Conservation (phyloP, 2,888 invertebrate genomes). For the Prenolepis imparis region DNA sequence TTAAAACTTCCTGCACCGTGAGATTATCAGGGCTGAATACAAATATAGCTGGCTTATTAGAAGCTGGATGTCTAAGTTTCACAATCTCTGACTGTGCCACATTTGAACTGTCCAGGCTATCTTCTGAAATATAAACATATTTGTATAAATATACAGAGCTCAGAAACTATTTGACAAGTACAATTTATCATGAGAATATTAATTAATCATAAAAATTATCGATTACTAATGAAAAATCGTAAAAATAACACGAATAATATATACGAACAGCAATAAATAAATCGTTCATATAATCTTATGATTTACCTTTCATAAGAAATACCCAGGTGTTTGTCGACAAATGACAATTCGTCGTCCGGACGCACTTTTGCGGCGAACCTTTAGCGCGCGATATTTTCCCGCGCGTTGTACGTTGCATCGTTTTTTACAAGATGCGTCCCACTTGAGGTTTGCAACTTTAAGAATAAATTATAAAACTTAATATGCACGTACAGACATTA, state of each 20-base stretch:
- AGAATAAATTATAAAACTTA: background rate
- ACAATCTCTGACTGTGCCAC: conserved; percentile 87
- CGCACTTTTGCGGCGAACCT: conserved; percentile 87
- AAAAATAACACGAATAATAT: background rate
- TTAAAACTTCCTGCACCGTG: conserved; percentile 90
- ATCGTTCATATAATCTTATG: background rate
- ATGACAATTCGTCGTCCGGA: conserved; percentile 87
- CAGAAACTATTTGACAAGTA: background rate
- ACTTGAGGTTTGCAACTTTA: background rate
- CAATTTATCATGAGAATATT: background rate
- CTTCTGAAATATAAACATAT: conserved; percentile 83
- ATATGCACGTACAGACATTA: background rate
- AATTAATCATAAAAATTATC: background rate
- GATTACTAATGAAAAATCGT: background rate
- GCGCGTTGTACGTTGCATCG: conserved; percentile 33
- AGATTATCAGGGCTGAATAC: conserved; percentile 89
- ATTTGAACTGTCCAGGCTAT: conserved; percentile 86
- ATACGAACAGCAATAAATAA: background rate
- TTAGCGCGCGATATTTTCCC: conserved; percentile 87
- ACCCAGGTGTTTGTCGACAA: conserved; percentile 90
- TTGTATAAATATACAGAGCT: background rate
- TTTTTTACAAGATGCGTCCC: background rate
- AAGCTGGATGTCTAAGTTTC: conserved; percentile 90
- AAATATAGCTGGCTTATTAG: conserved; percentile 89
- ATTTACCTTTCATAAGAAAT: conserved; percentile 89